phyloP scores from a whole-genome alignment of 2,888 invertebrate species.

The Leptopterna dolabrata region DNA sequence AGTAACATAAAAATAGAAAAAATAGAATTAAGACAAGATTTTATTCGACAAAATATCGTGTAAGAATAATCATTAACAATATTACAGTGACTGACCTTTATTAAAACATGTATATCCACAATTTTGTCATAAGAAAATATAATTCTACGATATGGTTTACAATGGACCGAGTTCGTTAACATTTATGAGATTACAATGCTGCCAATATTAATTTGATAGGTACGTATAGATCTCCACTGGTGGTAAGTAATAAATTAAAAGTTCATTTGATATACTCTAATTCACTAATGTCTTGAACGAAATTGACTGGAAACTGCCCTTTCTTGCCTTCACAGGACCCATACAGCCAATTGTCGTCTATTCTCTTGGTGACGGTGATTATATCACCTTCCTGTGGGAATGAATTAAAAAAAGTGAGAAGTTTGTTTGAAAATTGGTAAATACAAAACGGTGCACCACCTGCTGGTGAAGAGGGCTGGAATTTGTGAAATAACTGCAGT shows the following conservation, averaged over 20 bases:
- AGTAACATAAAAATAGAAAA: background rate
- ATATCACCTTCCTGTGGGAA: conserved; percentile 71
- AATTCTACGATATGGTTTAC: background rate
- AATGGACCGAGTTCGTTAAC: background rate
- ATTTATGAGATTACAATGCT: conserved; percentile 1
- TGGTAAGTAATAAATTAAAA: background rate
- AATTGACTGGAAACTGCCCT: conserved; percentile 85
- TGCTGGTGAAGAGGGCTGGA: no score
- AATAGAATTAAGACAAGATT: background rate
- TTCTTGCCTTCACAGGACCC: conserved; percentile 76
- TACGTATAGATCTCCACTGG: background rate
- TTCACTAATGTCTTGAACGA: conserved; percentile 66
- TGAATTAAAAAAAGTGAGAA: conserved; percentile 49
- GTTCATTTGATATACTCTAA: conserved; percentile 45
- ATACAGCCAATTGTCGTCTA: conserved; percentile 83
- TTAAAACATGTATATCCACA: background rate
- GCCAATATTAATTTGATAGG: background rate
- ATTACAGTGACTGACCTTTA: background rate
- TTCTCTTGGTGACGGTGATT: conserved; percentile 75
- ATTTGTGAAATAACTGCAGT: no score
- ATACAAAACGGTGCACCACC: no score
- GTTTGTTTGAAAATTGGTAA: background rate
- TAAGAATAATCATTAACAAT: background rate
- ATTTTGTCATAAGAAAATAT: background rate
- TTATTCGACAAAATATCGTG: background rate